Evolutionary conservation across 2,113 vertebrate genomes (phyloP).

Genomic region (Typhlomys cinereus): DNA sequence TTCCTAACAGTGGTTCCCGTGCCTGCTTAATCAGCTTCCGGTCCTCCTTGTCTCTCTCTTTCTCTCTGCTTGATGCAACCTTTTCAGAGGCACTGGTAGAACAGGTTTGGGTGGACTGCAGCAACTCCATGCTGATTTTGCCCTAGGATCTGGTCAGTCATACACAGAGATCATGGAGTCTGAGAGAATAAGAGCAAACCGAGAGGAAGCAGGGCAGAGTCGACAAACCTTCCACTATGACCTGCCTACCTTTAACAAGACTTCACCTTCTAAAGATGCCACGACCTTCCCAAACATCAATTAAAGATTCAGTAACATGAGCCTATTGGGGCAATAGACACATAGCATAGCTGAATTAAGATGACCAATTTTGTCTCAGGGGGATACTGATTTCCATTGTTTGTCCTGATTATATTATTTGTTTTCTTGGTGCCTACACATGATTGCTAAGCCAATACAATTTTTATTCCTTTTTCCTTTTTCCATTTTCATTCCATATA

Average conservation of each 20-base stretch:
- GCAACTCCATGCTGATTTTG: background rate
- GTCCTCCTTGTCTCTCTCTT: background rate
- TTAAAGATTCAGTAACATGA: too few relatives aligned
- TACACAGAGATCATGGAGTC: too few relatives aligned
- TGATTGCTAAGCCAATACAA: background rate
- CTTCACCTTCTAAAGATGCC: too few relatives aligned
- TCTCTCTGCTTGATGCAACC: background rate
- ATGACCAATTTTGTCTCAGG: background rate
- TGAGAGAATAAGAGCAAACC: too few relatives aligned
- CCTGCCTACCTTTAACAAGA: too few relatives aligned
- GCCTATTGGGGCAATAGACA: too few relatives aligned
- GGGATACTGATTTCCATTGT: background rate
- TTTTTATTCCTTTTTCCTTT: too few relatives aligned
- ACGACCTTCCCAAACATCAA: too few relatives aligned
- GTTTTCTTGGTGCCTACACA: background rate
- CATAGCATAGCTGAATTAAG: background rate
- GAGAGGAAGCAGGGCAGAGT: too few relatives aligned
- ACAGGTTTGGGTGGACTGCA: background rate
- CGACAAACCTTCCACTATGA: too few relatives aligned
- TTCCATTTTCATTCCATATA: too few relatives aligned
- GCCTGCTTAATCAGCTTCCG: background rate
- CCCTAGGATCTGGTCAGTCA: background rate
- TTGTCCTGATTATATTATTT: background rate
- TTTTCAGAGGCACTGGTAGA: background rate
- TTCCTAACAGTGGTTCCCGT: background rate